Evolutionary conservation across 2,888 invertebrate species (phyloP).

Genomic region (Gastrophysa polygoni): DNA sequence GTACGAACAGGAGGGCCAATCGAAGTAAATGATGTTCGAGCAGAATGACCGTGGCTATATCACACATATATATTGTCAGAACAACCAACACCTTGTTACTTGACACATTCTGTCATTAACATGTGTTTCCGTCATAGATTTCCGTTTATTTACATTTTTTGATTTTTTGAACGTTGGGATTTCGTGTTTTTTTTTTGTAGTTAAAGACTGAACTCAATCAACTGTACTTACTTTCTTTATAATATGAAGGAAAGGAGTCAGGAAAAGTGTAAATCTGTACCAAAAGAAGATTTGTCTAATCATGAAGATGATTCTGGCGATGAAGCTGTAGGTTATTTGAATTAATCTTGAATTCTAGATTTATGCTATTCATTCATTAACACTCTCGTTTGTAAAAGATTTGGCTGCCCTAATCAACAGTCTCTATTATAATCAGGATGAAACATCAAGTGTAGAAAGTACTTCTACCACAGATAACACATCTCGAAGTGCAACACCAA

Average conservation of each 20-base stretch:
- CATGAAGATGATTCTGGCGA: conserved; percentile 64
- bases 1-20: too few relatives aligned
- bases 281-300: conserved; percentile 41
- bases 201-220: too few relatives aligned
- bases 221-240: too few relatives aligned
- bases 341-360: too few relatives aligned
- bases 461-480: conserved; percentile 81
- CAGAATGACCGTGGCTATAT: too few relatives aligned
- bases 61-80: too few relatives aligned
- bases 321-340: conserved; percentile 57
- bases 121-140: neutral
- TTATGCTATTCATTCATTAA: too few relatives aligned
- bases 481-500: conserved; percentile 81
- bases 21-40: too few relatives aligned
- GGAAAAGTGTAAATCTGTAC: conserved; percentile 25
- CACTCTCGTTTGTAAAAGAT: neutral
- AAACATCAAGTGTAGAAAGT: conserved; percentile 82
- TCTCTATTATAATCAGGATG: conserved; percentile 61
- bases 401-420: neutral
- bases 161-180: too few relatives aligned
- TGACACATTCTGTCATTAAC: neutral
- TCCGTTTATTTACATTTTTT: neutral
- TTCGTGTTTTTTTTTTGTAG: too few relatives aligned
- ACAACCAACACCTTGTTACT: neutral
- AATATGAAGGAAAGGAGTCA: conserved; percentile 32